Conservation (phyloP, 2,797 vertebrate species). For the Acridotheres tristis region DNA sequence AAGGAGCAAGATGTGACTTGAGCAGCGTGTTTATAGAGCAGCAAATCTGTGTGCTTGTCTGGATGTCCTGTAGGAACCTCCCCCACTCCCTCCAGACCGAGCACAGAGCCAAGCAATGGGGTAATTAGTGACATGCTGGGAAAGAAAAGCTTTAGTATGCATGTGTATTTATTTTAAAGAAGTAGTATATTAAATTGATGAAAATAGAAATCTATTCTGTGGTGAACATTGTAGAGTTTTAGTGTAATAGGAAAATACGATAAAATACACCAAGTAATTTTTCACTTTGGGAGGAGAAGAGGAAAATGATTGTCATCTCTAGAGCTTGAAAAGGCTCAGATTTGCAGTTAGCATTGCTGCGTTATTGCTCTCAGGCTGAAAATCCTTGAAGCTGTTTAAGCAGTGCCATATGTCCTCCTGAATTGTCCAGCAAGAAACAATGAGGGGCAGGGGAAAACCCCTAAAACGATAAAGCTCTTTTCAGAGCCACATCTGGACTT, state of each 20-base stretch:
- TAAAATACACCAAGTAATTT: background rate
- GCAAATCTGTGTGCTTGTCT: background rate
- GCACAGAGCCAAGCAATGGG: background rate
- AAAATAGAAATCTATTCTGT: background rate
- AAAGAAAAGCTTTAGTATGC: background rate
- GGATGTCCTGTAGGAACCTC: background rate
- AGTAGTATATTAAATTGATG: background rate
- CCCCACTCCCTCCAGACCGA: accelerated
- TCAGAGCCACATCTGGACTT: conserved; percentile 10
- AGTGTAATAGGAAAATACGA: background rate
- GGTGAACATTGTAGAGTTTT: background rate
- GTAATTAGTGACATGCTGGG: background rate
- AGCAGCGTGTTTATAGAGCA: background rate
- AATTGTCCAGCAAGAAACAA: background rate
- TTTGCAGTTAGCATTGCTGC: background rate
- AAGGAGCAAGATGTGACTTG: background rate
- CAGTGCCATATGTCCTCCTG: conserved; percentile 23
- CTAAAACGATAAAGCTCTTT: background rate
- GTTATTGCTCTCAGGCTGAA: conserved; percentile 1
- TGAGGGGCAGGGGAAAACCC: background rate
- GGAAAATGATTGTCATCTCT: background rate
- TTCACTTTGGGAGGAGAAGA: background rate
- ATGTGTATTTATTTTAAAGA: background rate
- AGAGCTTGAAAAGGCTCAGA: background rate
- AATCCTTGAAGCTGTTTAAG: conserved; percentile 24